Evolutionary conservation across 2,888 invertebrate genomes (phyloP).

Genomic region (Sericinus montela): DNA sequence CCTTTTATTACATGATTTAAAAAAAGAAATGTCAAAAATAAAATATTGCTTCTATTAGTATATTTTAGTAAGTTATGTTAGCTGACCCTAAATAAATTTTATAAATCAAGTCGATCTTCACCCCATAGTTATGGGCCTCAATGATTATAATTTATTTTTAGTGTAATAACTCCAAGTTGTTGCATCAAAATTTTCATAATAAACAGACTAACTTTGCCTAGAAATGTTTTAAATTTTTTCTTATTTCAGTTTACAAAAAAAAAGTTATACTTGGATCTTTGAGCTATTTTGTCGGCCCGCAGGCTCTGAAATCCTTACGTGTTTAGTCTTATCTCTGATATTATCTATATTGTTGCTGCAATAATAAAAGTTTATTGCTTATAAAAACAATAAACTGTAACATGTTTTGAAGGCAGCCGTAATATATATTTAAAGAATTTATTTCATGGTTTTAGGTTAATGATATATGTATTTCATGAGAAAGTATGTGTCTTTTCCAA

Average conservation of each 20-base stretch:
- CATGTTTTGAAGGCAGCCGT: slow-evolving; percentile 58
- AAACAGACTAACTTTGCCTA: slow-evolving; percentile 76
- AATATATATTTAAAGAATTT: slow-evolving; percentile 75
- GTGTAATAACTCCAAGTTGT: slow-evolving; percentile 74
- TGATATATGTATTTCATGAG: slow-evolving; percentile 79
- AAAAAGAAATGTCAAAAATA: slow-evolving; percentile 62
- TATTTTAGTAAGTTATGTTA: slow-evolving; percentile 71
- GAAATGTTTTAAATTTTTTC: slow-evolving; percentile 51
- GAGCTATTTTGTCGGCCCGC: no score
- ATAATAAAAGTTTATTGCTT: no score
- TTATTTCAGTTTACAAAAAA: slow-evolving; percentile 15
- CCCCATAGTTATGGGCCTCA: slow-evolving; percentile 60
- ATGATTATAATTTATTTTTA: slow-evolving; percentile 73
- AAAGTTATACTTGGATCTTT: no score
- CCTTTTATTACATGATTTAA: slow-evolving; percentile 66
- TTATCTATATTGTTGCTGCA: no score
- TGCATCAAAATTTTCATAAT: slow-evolving; percentile 72
- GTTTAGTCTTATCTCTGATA: no score
- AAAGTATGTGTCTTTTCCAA: no score
- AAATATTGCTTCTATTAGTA: slow-evolving; percentile 72
- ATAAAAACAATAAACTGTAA: slow-evolving; percentile 40
- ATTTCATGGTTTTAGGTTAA: slow-evolving; percentile 77
- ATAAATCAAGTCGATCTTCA: slow-evolving; percentile 61
- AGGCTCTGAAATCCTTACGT: no score
- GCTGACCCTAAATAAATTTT: slow-evolving; percentile 57